Evolutionary conservation across 2,888 invertebrate species (phyloP).

Genomic region (Zootermopsis nevadensis): DNA sequence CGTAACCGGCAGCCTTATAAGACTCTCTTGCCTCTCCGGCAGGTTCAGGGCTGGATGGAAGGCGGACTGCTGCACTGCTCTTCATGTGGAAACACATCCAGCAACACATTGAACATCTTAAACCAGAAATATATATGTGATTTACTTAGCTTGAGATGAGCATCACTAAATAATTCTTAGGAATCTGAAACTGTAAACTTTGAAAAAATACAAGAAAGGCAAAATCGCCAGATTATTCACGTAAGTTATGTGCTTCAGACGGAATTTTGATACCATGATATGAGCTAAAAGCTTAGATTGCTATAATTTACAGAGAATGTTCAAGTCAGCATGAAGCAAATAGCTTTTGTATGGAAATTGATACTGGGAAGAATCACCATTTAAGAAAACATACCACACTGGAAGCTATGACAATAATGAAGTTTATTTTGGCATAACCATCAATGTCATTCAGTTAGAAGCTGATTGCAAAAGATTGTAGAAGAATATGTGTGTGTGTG

Average conservation of each 20-base stretch:
- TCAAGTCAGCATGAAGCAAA: too few species aligned
- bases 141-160: too few species aligned
- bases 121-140: background rate
- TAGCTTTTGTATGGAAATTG: too few species aligned
- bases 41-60: slow-evolving; percentile 3
- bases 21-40: slow-evolving; percentile 34
- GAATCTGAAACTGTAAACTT: too few species aligned
- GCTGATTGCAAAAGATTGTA: background rate
- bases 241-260: too few species aligned
- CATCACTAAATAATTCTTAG: too few species aligned
- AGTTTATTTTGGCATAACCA: background rate
- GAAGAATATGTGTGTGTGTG: too few species aligned
- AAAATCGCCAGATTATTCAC: too few species aligned
- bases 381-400: background rate
- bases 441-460: background rate
- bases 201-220: too few species aligned
- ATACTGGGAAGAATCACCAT: background rate
- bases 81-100: background rate
- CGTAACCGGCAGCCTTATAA: background rate
- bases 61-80: slow-evolving; percentile 6
- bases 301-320: too few species aligned
- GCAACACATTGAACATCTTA: background rate
- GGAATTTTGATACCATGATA: too few species aligned
- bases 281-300: too few species aligned
- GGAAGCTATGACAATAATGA: background rate